Base-by-base conservation (phyloP, 2,888 invertebrate genomes). In the Phengaris arion region DNA sequence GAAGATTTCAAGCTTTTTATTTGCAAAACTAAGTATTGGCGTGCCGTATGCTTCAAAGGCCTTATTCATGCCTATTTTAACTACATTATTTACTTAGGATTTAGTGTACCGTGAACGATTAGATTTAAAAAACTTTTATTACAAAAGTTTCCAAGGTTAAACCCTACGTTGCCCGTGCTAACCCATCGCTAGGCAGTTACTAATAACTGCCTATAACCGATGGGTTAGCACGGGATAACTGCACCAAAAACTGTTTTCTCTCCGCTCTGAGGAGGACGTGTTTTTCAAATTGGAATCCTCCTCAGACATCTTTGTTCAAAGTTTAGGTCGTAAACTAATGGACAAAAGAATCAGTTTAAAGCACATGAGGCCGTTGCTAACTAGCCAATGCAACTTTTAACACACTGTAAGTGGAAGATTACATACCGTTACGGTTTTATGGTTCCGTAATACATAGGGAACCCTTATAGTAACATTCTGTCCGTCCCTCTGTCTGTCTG, bases 241-340 rank as follows among this genome's bases (percentile, higher is more conserved):
- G 64, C 64, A 0, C 35, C 64, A 45, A 35, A 64, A 35, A 45
- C 35, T 64, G 64, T 64, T 64, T 64, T 12, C 13, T 12, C 64
- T 64, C 7, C 35, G 35, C 64, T 64, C 35, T 45, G 5, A 64
- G 35, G 35, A 12, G 59, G 22, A 13, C 2, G 13, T 64, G 22
- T 64, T 64, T 64, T 64, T 45, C 13, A 64, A 64, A 35, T 64
- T 64, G 64, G 13, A 12, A 64, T 13, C 64, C 45, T 64, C 64
- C 45, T 64, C 35, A 64, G 64, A 64, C 64, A 45, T 5, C 64
- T 13, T 64, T 64, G 64, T 64, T 64, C 35, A 35, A 64, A 64
- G 13, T 13, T 64, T 13, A 12, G 6, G 35, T 64, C 6, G 10
- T 45, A 6, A 64, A 64, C 12, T 10, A 64, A 2, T 35, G 35